Evolutionary conservation across 2,797 vertebrate genomes (phyloP).

Genomic region (Tarsius wallacei): DNA sequence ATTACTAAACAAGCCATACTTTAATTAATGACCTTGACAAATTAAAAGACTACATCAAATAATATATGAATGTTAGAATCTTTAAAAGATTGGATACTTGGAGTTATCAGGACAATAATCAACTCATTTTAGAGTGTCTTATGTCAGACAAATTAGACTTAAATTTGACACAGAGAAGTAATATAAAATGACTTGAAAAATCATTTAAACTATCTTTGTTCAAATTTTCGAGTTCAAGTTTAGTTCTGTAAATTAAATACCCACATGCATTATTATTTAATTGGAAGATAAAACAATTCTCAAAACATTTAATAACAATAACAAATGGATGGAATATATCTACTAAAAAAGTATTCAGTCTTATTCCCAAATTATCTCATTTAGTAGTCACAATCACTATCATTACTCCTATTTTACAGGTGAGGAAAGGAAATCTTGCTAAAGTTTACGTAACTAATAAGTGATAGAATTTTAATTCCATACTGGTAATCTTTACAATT

Average conservation of each 20-base stretch:
- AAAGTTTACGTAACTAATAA: background rate
- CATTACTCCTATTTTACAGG: background rate
- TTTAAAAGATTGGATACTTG: conserved; percentile 22
- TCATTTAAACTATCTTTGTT: conserved; percentile 18
- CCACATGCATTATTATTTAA: background rate
- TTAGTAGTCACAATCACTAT: background rate
- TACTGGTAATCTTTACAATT: background rate
- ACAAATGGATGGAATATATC: conserved; percentile 29
- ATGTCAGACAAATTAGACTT: conserved; percentile 13
- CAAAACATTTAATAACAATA: conserved; percentile 40
- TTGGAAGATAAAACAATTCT: background rate
- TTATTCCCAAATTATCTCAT: background rate
- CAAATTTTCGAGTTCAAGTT: background rate
- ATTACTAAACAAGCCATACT: background rate
- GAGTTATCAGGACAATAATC: conserved; percentile 35
- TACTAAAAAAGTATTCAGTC: conserved; percentile 2
- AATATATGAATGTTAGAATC: background rate
- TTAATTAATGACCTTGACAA: conserved; percentile 48
- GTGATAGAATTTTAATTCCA: conserved; percentile 55
- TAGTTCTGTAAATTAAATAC: conserved; percentile 1
- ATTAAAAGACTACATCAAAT: background rate
- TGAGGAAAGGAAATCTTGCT: conserved; percentile 32
- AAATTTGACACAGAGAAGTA: conserved; percentile 22
- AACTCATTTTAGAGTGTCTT: conserved; percentile 27
- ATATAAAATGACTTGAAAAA: conserved; percentile 52